A percentile compares a stretch with the other conserved stretches of the same genome.
Conservation (phyloP, 2,797 vertebrate genomes). For the Poecile montanus region DNA sequence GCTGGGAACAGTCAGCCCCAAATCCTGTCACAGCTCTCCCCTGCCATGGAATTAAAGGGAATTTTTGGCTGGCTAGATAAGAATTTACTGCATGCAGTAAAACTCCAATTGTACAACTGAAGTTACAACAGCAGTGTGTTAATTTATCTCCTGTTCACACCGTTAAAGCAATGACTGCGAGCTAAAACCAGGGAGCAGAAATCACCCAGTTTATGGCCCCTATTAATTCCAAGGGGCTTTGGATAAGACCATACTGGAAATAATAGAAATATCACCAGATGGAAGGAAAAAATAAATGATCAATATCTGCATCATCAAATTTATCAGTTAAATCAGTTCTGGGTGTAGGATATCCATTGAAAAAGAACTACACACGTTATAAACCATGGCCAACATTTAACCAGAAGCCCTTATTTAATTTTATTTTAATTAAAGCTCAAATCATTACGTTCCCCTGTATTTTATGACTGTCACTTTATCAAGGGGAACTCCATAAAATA, state of each 20-base stretch:
- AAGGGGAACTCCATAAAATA: background rate
- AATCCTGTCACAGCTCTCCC: background rate
- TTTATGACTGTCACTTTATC: background rate
- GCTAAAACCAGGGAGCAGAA: constrained; percentile 1
- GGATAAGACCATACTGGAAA: background rate
- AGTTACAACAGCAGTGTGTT: background rate
- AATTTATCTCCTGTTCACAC: constrained; percentile 28
- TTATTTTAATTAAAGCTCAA: background rate
- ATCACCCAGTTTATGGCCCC: background rate
- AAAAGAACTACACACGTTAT: background rate
- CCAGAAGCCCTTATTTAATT: background rate
- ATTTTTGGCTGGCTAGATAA: background rate
- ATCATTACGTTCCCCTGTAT: background rate
- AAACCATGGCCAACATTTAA: background rate
- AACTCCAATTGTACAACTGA: background rate
- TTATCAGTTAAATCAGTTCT: background rate
- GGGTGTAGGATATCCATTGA: background rate
- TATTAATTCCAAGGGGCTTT: background rate
- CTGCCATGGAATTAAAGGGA: background rate
- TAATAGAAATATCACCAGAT: background rate
- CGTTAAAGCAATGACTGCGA: background rate
- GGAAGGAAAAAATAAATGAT: background rate
- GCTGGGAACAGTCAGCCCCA: background rate
- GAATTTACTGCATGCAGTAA: background rate
- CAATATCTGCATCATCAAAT: background rate